A percentile compares a stretch with the other conserved stretches of the same genome.
These are phyloP conservation scores for Petrolisthes cinctipes DNA, from an alignment of 2,888 invertebrate species.

Conservation along the genomic window DNA sequence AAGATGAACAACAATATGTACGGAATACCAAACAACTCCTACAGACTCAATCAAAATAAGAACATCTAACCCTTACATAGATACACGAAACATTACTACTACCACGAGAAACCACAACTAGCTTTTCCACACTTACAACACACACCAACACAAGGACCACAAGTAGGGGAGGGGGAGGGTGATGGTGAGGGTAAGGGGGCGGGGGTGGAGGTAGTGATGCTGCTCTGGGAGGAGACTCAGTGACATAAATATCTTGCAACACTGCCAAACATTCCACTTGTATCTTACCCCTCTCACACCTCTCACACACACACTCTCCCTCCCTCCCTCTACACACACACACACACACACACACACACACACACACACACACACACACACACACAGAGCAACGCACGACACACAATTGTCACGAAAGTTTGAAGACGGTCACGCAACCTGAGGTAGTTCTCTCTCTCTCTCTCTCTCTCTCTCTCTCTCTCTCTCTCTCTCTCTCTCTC, in stretches of 20 bases:
- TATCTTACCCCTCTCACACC: background rate
- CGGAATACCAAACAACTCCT: background rate
- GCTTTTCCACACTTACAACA: background rate
- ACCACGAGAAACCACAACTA: background rate
- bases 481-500: background rate
- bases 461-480: slow-evolving; percentile 1
- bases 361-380: background rate
- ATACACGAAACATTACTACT: no score
- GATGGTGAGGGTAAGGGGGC: background rate
- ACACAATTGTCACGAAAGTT: no score
- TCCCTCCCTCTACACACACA: background rate
- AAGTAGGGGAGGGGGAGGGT: no score
- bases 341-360: background rate
- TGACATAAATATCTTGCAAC: background rate
- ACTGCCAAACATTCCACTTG: background rate
- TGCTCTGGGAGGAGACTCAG: background rate
- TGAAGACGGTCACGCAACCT: no score
- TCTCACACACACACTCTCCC: background rate
- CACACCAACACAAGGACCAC: background rate
- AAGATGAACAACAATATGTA: no score
- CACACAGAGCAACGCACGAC: no score
- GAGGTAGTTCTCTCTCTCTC: background rate
- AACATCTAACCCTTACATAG: background rate
- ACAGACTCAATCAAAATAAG: background rate
- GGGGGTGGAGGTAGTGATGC: background rate